Conservation (phyloP, 2,888 invertebrate genomes). For the Xylota sylvarum region DNA sequence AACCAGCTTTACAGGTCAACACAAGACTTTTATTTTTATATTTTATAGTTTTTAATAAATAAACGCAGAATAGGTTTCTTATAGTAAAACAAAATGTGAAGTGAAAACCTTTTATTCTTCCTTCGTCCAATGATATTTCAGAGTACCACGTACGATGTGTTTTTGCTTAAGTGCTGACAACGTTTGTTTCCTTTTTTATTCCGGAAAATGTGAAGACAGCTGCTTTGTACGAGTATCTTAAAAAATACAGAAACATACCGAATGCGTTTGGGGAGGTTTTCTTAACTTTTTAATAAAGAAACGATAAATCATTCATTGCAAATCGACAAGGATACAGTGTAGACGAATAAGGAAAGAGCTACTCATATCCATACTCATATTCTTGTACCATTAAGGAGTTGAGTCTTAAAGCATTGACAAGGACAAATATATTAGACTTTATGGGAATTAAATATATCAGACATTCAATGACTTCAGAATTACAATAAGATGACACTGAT, state of each 20-base stretch:
- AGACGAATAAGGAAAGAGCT: not conserved
- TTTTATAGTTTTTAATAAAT: not conserved
- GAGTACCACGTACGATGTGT: slow-evolving; percentile 17
- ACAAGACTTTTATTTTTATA: not conserved
- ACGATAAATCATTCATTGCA: slow-evolving; percentile 36
- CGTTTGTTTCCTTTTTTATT: not conserved
- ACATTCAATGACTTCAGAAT: too few relatives aligned
- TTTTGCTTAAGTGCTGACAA: slow-evolving; percentile 23
- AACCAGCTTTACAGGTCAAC: not conserved
- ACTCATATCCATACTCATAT: too few relatives aligned
- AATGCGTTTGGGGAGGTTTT: slow-evolving; percentile 2
- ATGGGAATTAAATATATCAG: too few relatives aligned
- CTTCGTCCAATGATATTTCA: slow-evolving; percentile 2
- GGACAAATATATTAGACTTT: too few relatives aligned
- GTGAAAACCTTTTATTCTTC: not conserved
- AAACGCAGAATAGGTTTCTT: not conserved
- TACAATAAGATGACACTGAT: too few relatives aligned
- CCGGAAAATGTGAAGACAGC: not conserved
- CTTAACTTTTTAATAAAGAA: slow-evolving; percentile 23
- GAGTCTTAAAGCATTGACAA: too few relatives aligned
- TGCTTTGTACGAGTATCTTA: slow-evolving; percentile 9
- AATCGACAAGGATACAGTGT: not conserved
- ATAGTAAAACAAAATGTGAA: slow-evolving; percentile 1
- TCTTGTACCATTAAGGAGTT: too few relatives aligned
- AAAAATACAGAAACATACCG: slow-evolving; percentile 4